Evolutionary conservation across 2,797 vertebrate genomes (phyloP), one percentile per base, ranked within the genome.

Genomic region (Poeciliopsis presidionis): DNA sequence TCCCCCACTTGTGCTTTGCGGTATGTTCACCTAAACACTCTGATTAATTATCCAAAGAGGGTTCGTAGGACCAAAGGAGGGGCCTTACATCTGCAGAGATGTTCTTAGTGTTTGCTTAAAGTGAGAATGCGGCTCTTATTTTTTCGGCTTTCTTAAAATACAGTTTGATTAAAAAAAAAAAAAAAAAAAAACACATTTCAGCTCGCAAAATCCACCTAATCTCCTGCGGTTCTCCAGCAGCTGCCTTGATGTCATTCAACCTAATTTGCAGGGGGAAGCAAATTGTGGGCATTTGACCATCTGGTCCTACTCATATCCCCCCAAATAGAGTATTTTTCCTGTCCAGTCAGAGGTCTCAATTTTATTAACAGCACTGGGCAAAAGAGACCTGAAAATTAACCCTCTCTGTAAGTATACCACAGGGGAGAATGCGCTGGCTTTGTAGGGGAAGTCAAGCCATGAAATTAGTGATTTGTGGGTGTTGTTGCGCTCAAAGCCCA

Each of bases 271-370:
- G 82, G 81, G 89, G 82, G 81, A 89, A 90, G 84, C 89, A 93
- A 94, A 94, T 93, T 92, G 92, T 86, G 90, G 90, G 86, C 88
- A 87, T 94, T 92, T 93, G 91, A 94, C 93, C 94, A 95, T 95
- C 94, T 95, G 94, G 91, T 93, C 90, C 78, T 75, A 78, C 22
- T 84, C 83, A 89, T 90, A 80, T 82, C 72, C 86, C 81, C 87
- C 55, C 83, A 93, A 91, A 93, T 80, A 92, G 85, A 93, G 90
- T 87, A 81, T 90, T 85, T 67, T 90, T 91, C 86, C 92, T 90
- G 87, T 94, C 91, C 90, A 86, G 91, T 89, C 82, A 86, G 88
- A 89, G 91, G 91, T 93, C 89, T 85, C 92, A 90, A 90, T 94
- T 93, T 94, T 92, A 93, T 94, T 91, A 94, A 89, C 90, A 88